Evolutionary conservation across 2,797 vertebrate species (phyloP), one percentile per base, ranked within the genome.

Genomic region (Synaphobranchus kaupii): DNA sequence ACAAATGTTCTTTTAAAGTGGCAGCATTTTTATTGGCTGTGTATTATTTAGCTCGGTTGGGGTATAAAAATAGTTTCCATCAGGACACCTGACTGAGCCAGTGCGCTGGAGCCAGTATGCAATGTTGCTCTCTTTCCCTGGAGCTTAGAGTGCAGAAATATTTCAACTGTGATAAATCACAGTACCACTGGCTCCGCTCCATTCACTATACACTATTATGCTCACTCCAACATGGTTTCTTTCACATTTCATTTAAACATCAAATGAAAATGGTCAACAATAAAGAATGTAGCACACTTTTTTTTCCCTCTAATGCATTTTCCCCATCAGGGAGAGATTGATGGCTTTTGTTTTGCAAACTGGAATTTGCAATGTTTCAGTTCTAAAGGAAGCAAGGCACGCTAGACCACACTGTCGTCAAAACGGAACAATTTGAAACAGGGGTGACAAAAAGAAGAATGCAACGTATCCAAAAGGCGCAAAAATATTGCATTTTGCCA

Each of bases 21-120:
- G 50, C 34, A 44, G 44, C 44, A 63, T 66, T 81, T 86, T 15
- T 78, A 76, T 86, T 44, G 39, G 56, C 58, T 66, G 58, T 58
- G 56, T 86, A 48, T 63, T 50, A 86, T 83, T 28, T 60, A 82
- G 4, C 58, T 86, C 60, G 15, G 20, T 34, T 88, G 87, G 84
- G 44, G 39, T 88, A 93, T 91, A 91, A 94, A 92, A 91, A 90
- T 91, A 91, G 88, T 89, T 92, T 92, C 89, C 87, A 91, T 91
- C 87, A 90, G 87, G 86, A 88, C 90, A 92, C 90, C 89, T 91
- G 90, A 90, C 90, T 90, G 85, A 89, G 85, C 88, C 84, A 90
- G 83, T 82, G 66, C 88, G 89, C 73, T 88, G 84, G 82, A 87
- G 31, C 84, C 85, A 87, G 87, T 89, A 90, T 81, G 50, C 84